Evolutionary conservation across 2,888 invertebrate genomes (phyloP).

Genomic region (Euzophera pinguis): DNA sequence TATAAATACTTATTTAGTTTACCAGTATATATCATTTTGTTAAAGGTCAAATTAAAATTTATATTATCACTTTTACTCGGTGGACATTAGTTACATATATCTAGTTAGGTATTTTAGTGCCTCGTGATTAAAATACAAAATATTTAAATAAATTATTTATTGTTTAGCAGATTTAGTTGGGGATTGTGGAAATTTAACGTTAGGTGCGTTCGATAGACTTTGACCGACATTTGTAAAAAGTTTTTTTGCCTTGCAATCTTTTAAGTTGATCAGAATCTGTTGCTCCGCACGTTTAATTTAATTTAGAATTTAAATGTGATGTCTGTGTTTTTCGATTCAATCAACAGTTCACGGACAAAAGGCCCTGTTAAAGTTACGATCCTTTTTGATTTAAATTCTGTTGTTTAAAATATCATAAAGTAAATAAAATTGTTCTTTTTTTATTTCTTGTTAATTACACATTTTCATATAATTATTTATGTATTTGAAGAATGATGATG

Average conservation of each 20-base stretch:
- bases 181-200: not conserved
- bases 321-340: not conserved
- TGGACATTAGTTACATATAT: not conserved
- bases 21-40: no score
- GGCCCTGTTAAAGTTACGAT: no score
- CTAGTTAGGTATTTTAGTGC: slow-evolving; percentile 20
- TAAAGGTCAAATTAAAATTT: not conserved
- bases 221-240: not conserved
- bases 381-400: no score
- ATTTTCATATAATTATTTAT: no score
- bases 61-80: not conserved
- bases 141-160: slow-evolving; percentile 1
- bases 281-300: not conserved
- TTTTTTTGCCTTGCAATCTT: not conserved
- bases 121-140: slow-evolving; percentile 22
- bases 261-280: not conserved
- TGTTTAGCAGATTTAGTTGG: slow-evolving; percentile 9
- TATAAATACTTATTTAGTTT: no score
- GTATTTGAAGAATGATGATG: no score
- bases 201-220: not conserved
- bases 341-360: no score
- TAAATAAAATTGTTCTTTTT: no score
- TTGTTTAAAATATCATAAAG: no score
- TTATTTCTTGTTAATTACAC: no score
- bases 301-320: not conserved